Evolutionary conservation across 2,113 vertebrate genomes (phyloP).

Genomic region (Poeciliopsis turrubarensis): DNA sequence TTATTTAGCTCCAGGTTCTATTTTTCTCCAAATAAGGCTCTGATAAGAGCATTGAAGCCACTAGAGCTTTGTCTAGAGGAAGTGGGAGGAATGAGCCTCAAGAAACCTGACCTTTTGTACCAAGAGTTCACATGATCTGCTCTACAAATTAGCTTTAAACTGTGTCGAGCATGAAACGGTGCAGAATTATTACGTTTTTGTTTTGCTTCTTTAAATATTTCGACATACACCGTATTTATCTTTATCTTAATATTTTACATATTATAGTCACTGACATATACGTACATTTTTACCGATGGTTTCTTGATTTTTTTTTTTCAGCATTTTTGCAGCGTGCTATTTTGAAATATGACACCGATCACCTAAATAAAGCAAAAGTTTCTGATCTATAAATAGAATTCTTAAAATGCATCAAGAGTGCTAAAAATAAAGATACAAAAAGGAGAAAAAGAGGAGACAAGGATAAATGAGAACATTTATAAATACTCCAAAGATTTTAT

Average conservation of each 20-base stretch:
- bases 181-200: not conserved
- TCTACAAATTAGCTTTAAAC: not conserved
- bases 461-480: not conserved
- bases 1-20: not conserved
- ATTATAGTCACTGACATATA: not conserved
- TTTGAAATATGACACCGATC: not conserved
- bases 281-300: not conserved
- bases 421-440: constrained; percentile 26
- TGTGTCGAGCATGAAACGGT: not conserved
- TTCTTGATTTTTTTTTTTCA: not conserved
- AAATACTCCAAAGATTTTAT: not conserved
- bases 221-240: not conserved
- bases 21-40: not conserved
- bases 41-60: not conserved
- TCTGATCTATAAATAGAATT: not conserved
- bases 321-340: not conserved
- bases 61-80: not conserved
- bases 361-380: constrained; percentile 1
- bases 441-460: not conserved
- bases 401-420: not conserved
- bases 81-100: not conserved
- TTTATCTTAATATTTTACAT: not conserved
- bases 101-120: not conserved
- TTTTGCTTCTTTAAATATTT: not conserved
- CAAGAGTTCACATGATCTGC: not conserved